phyloP scores from a whole-genome alignment of 1,140 invertebrate genomes.

The Zaprionus gabonicus region DNA sequence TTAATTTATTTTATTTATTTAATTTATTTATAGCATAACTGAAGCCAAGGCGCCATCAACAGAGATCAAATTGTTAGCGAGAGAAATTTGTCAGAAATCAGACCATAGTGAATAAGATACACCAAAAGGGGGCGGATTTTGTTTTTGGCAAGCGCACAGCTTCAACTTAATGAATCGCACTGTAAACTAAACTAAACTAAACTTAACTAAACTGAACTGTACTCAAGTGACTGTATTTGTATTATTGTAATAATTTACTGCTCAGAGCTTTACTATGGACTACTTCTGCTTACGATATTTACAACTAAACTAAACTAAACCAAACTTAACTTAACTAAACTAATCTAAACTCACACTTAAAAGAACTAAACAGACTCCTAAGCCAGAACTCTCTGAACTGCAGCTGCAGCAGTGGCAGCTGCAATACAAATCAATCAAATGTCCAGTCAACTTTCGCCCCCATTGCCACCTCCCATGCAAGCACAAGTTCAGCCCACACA shows the following conservation, averaged over 20 bases:
- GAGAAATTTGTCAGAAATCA: slow-evolving; percentile 29
- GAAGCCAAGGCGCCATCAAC: slow-evolving; percentile 65
- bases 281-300: slow-evolving; percentile 56
- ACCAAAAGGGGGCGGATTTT: slow-evolving; percentile 21
- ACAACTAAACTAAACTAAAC: slow-evolving; percentile 14
- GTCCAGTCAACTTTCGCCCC: slow-evolving; percentile 31
- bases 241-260: slow-evolving; percentile 62
- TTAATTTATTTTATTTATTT: slow-evolving; percentile 82
- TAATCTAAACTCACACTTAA: neutral
- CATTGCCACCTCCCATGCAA: slow-evolving; percentile 13
- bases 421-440: slow-evolving; percentile 20
- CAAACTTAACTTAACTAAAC: neutral
- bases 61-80: slow-evolving; percentile 25
- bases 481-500: neutral
- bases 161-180: slow-evolving; percentile 39
- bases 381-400: slow-evolving; percentile 13
- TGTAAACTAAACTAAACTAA: slow-evolving; percentile 41
- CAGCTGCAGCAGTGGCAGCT: slow-evolving; percentile 14
- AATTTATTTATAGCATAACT: slow-evolving; percentile 81
- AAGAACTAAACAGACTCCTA: neutral
- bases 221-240: slow-evolving; percentile 61
- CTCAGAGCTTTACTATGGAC: slow-evolving; percentile 69
- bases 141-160: slow-evolving; percentile 20
- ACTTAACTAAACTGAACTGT: slow-evolving; percentile 37
- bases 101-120: slow-evolving; percentile 58